These are phyloP conservation scores for Sinohyriopsis cumingii DNA, from an alignment of 2,888 invertebrate genomes.

Conservation along the genomic window DNA sequence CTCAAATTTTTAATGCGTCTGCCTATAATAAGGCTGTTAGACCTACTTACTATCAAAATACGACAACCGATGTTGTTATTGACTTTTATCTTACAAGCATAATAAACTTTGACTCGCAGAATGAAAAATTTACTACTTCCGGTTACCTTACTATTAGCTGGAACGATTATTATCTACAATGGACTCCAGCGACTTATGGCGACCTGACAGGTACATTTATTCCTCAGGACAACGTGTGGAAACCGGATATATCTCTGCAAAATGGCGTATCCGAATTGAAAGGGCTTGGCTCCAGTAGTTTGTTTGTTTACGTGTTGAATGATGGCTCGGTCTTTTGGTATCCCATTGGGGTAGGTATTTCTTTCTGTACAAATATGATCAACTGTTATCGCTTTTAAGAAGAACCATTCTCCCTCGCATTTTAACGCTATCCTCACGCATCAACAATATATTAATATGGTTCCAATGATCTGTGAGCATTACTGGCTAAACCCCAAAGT, in stretches of 20 bases:
- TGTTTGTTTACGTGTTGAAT: neutral
- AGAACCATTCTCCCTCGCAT: too few species aligned
- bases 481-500: too few species aligned
- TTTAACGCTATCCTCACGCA: too few species aligned
- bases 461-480: too few species aligned
- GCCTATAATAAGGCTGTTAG: slow-evolving; percentile 14
- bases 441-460: too few species aligned
- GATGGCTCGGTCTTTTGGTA: slow-evolving; percentile 3
- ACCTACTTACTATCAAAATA: slow-evolving; percentile 14
- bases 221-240: slow-evolving; percentile 8
- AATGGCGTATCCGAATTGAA: slow-evolving; percentile 4
- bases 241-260: slow-evolving; percentile 8
- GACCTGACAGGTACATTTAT: neutral
- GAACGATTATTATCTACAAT: slow-evolving; percentile 20
- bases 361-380: too few species aligned
- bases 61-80: slow-evolving; percentile 22
- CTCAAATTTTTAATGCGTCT: slow-evolving; percentile 12
- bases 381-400: too few species aligned
- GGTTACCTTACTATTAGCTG: slow-evolving; percentile 23
- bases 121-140: slow-evolving; percentile 26
- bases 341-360: slow-evolving; percentile 2
- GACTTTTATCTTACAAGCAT: slow-evolving; percentile 19
- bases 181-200: slow-evolving; percentile 16
- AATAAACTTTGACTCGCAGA: slow-evolving; percentile 17
- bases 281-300: slow-evolving; percentile 1